These are phyloP conservation scores for Patella depressa DNA, from an alignment of 2,888 invertebrate genomes.

Conservation along the genomic window DNA sequence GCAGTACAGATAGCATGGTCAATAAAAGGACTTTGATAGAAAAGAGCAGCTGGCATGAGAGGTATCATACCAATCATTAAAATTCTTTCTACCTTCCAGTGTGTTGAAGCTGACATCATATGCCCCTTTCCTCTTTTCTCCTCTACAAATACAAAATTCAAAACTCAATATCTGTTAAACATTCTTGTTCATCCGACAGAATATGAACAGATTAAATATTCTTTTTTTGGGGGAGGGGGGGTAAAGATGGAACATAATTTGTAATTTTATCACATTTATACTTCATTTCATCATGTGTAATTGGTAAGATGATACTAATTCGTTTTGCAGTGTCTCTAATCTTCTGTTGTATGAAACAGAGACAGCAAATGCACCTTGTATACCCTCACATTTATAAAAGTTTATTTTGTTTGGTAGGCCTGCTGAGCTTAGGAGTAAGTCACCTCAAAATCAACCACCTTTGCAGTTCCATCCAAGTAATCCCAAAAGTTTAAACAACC, in stretches of 20 bases:
- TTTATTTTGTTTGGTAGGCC: too few species aligned
- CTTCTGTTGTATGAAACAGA: background rate
- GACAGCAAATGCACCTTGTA: background rate
- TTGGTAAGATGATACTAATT: too few species aligned
- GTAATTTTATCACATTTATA: too few species aligned
- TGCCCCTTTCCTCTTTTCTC: conserved; percentile 58
- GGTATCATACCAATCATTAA: conserved; percentile 70
- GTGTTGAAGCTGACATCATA: conserved; percentile 60
- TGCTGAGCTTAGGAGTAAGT: too few species aligned
- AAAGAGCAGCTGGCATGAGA: conserved; percentile 71
- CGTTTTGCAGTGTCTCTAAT: too few species aligned
- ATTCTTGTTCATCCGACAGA: too few species aligned
- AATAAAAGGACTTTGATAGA: conserved; percentile 70
- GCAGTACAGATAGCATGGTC: conserved; percentile 70
- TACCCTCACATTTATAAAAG: too few species aligned
- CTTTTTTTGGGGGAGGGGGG: too few species aligned
- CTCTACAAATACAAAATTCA: conserved; percentile 42
- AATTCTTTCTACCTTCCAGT: conserved; percentile 70
- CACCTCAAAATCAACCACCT: background rate
- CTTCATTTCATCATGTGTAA: too few species aligned
- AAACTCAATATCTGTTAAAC: too few species aligned
- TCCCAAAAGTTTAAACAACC: background rate
- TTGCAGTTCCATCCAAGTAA: background rate
- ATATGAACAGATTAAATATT: too few species aligned
- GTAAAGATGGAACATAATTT: too few species aligned